phyloP scores from a whole-genome alignment of 2,797 vertebrate genomes.

The Ctenochaetus hawaiiensis region DNA sequence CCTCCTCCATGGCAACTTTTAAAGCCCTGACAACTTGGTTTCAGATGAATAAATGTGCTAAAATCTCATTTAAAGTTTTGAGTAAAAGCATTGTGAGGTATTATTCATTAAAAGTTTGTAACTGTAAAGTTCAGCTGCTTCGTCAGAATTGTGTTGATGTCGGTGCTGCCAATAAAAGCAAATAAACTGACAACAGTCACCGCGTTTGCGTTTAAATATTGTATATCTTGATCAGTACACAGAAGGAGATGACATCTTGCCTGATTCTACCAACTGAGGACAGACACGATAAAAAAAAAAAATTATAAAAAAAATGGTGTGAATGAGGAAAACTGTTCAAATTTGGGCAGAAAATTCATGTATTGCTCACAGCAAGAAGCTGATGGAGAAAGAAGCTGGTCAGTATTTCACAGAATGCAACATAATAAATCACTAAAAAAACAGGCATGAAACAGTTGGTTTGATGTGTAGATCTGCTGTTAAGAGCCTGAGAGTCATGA shows the following conservation, averaged over 20 bases:
- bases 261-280: background rate
- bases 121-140: background rate
- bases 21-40: background rate
- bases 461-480: background rate
- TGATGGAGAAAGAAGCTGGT: background rate
- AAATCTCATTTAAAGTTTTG: background rate
- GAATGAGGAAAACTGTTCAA: background rate
- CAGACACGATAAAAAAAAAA: background rate
- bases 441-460: background rate
- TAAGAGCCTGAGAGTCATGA: background rate
- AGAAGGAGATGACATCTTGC: background rate
- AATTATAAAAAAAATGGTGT: background rate
- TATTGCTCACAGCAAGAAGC: background rate
- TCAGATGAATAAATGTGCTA: background rate
- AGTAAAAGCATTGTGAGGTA: background rate
- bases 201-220: background rate
- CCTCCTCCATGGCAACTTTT: background rate
- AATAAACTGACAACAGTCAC: background rate
- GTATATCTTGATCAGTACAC: background rate
- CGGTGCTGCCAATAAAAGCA: constrained; percentile 1
- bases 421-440: background rate
- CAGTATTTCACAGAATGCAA: constrained; percentile 5
- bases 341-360: background rate
- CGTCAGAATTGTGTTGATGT: background rate
- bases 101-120: background rate